Evolutionary conservation across 2,888 invertebrate genomes (phyloP), one percentile per base, ranked within the genome.

Genomic region (Brachycybe producta): DNA sequence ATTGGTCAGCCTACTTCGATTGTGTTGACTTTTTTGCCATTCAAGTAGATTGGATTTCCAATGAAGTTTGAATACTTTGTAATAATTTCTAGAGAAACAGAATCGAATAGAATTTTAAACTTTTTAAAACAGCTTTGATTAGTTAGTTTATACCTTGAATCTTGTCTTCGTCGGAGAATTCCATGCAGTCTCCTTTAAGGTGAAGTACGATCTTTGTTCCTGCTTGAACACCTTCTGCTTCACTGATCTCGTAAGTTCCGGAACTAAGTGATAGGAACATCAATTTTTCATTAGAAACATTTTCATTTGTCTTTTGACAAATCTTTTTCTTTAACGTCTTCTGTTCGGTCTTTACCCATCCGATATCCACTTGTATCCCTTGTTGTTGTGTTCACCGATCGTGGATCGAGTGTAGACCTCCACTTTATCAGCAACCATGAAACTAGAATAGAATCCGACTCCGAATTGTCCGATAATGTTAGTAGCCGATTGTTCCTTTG

Each of bases 51-150:
- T 1, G 94, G 87, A 60, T 85, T 85, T 28, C 91, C 87, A 38
- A 98, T 88, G 66, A 97, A 97, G 68, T 94, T 95, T 66, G 94
- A 95, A 71, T 97, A 97, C 65, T 94, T 94, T 63, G 85, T 83
- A 19, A 95, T 84, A 38, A 95, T 80, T 57, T 74, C 84, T 82
- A 70, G 46, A 71, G 73, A 57, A 57, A 54, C 53, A 58, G 36
- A 21, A n/a, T n/a, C n/a, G n/a, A n/a, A 38, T 41, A 40, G 23
- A 49, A 5, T 8, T 8, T 13, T 11, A 38, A 30, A 23, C 55
- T 54, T 42, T 51, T 49, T 32, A 55, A 48, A 19, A 61, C 1
- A 26, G 23, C 32, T 36, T 32, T 17, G 17, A 8, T 21, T 30
- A 32, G 35, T 32, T 19, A 8, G 11, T 35, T 21, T n/a, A 2